Percentiles rank a stretch among this genome's conserved stretches.
These are phyloP conservation scores for Halcyon badia DNA, from an alignment of 2,797 vertebrate species.

Conservation along the genomic window DNA sequence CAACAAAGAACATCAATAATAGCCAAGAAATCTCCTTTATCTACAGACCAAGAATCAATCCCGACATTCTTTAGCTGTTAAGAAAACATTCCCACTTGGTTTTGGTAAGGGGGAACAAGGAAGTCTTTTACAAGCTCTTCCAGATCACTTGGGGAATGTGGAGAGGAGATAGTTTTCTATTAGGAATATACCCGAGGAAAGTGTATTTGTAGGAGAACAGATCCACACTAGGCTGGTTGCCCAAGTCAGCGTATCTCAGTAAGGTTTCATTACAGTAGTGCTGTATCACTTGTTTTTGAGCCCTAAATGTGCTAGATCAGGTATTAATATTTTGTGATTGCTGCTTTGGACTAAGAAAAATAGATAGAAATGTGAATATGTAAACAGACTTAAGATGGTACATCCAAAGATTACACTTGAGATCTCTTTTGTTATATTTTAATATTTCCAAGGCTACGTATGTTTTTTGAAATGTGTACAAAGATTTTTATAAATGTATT, in stretches of 20 bases:
- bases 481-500: background rate
- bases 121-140: background rate
- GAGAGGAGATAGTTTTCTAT: background rate
- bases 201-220: background rate
- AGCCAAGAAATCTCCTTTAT: slow-evolving; percentile 6
- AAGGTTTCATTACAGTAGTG: background rate
- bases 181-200: background rate
- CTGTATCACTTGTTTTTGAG: background rate
- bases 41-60: slow-evolving; percentile 12
- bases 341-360: background rate
- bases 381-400: background rate
- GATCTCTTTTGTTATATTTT: background rate
- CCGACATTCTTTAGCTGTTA: background rate
- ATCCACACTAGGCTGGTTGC: background rate
- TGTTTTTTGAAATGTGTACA: background rate
- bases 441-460: background rate
- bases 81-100: background rate
- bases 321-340: background rate
- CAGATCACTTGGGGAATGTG: background rate
- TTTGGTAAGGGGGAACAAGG: background rate
- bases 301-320: background rate
- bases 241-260: background rate
- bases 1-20: background rate
- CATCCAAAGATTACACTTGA: background rate
- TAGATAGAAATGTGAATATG: background rate